Evolutionary conservation across 2,888 invertebrate species (phyloP).

Genomic region (Holacanthella duospinosa): DNA sequence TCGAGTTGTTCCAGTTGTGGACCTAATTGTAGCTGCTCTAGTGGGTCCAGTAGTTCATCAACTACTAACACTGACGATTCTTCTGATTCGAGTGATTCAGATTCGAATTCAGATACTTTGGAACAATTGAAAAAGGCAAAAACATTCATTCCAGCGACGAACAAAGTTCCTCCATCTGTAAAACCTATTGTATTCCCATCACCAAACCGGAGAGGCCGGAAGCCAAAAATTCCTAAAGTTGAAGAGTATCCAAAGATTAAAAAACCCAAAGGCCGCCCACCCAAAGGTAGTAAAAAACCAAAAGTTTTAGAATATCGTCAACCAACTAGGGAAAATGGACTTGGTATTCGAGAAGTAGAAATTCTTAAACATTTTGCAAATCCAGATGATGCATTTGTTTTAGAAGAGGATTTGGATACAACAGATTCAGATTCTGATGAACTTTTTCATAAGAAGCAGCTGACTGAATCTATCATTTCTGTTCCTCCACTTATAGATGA

Average conservation of each 20-base stretch:
- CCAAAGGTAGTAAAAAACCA: not conserved
- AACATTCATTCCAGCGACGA: not conserved
- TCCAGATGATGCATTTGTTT: slow-evolving; percentile 50
- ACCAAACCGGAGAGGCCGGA: not conserved
- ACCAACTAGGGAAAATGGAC: slow-evolving; percentile 8
- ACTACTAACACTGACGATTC: slow-evolving; percentile 42
- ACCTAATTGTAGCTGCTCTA: slow-evolving; percentile 71
- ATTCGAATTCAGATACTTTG: slow-evolving; percentile 8
- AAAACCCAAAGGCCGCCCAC: slow-evolving; percentile 6
- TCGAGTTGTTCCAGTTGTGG: slow-evolving; percentile 70
- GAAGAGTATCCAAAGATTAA: not conserved
- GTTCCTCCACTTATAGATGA: slow-evolving; percentile 22
- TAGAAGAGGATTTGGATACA: slow-evolving; percentile 74
- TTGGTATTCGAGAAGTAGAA: slow-evolving; percentile 14
- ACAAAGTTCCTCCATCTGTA: slow-evolving; percentile 7
- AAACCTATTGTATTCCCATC: not conserved
- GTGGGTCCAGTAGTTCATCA: slow-evolving; percentile 54
- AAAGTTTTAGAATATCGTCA: not conserved
- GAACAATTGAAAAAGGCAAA: not conserved
- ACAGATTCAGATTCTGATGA: slow-evolving; percentile 42
- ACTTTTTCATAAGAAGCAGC: slow-evolving; percentile 27
- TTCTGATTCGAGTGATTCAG: slow-evolving; percentile 38
- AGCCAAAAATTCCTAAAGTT: not conserved
- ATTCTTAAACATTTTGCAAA: slow-evolving; percentile 7
- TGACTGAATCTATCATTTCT: slow-evolving; percentile 22